phyloP scores from a whole-genome alignment of 2,113 vertebrate genomes.

The Noctilio leporinus region DNA sequence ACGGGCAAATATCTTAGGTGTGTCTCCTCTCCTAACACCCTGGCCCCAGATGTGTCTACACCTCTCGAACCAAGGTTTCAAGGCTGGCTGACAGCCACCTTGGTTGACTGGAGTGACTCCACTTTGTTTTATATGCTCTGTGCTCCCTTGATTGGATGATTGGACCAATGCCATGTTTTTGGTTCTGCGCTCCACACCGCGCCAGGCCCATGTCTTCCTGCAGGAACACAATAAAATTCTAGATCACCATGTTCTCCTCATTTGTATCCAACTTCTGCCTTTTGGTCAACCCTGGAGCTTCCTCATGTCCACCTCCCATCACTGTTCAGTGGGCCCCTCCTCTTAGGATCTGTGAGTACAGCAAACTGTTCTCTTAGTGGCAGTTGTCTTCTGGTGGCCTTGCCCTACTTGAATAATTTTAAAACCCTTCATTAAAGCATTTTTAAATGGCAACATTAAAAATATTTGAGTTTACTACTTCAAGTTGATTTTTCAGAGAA shows the following conservation, averaged over 20 bases:
- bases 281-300: not conserved
- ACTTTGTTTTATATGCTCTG: too few relatives aligned
- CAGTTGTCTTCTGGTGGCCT: not conserved
- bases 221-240: not conserved
- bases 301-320: too few relatives aligned
- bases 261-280: not conserved
- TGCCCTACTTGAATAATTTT: not conserved
- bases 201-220: not conserved
- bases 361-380: not conserved
- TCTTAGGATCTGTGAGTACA: not conserved
- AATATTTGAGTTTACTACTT: not conserved
- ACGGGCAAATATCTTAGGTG: too few relatives aligned
- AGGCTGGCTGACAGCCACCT: too few relatives aligned
- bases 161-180: too few relatives aligned
- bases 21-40: too few relatives aligned
- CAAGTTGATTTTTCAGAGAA: not conserved
- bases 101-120: too few relatives aligned
- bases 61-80: too few relatives aligned
- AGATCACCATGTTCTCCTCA: not conserved
- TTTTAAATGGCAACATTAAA: not conserved
- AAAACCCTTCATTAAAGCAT: not conserved
- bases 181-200: too few relatives aligned
- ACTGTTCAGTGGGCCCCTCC: fast-evolving
- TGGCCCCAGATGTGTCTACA: too few relatives aligned
- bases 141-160: too few relatives aligned